phyloP scores from a whole-genome alignment of 2,113 vertebrate species.

The Pardalotus punctatus region DNA sequence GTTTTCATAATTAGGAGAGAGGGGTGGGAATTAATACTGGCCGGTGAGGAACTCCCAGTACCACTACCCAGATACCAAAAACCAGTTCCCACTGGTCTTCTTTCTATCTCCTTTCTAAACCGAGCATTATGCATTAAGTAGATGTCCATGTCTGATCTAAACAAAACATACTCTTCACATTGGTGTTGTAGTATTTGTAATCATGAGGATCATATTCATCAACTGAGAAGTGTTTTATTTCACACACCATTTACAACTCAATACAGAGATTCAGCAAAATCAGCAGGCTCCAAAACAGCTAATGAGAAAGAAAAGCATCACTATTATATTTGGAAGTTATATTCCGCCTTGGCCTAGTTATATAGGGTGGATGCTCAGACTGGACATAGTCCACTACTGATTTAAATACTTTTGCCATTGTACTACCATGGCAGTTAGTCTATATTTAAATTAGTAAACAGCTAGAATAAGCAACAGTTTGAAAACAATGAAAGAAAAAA shows the following conservation, averaged over 20 bases:
- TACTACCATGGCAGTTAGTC: neutral
- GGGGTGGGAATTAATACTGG: neutral
- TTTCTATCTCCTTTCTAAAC: neutral
- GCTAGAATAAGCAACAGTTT: neutral
- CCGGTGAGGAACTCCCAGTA: neutral
- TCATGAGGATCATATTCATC: neutral
- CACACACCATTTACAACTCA: neutral
- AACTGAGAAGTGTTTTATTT: neutral
- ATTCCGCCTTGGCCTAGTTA: neutral
- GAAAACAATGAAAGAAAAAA: neutral
- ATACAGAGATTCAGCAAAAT: neutral
- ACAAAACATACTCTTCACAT: neutral
- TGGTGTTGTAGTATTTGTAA: neutral
- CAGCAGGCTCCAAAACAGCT: neutral
- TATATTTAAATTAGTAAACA: neutral
- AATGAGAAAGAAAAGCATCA: neutral
- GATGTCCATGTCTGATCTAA: neutral
- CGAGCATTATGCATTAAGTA: neutral
- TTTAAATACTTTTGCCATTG: neutral
- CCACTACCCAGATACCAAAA: neutral
- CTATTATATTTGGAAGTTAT: neutral
- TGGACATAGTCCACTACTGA: neutral
- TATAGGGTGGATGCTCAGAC: neutral
- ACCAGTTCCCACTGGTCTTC: neutral
- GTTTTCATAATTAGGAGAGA: neutral